Evolutionary conservation across 2,888 invertebrate species (phyloP).

Genomic region (Tortrix viridana): DNA sequence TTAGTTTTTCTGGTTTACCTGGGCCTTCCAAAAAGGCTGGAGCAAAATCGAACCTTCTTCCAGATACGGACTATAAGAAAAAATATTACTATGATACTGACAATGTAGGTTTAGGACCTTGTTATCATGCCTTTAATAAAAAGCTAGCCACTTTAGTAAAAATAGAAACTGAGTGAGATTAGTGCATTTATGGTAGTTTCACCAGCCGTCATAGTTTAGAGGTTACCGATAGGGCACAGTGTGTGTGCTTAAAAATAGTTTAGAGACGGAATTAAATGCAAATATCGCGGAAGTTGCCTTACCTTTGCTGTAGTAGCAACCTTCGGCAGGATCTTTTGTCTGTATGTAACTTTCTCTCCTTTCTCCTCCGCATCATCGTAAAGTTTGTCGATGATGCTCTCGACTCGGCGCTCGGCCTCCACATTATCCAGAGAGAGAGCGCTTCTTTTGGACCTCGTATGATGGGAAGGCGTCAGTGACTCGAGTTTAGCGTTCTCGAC

Average conservation of each 20-base stretch:
- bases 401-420: conserved; percentile 55
- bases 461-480: conserved; percentile 33
- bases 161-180: too few relatives aligned
- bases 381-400: conserved; percentile 66
- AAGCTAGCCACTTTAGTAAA: too few relatives aligned
- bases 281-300: conserved; percentile 3
- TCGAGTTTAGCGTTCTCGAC: conserved; percentile 53
- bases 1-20: background rate
- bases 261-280: too few relatives aligned
- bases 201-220: too few relatives aligned
- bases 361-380: conserved; percentile 63
- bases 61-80: conserved; percentile 39
- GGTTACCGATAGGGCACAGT: too few relatives aligned
- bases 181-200: too few relatives aligned
- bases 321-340: conserved; percentile 45
- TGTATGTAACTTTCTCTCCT: conserved; percentile 56
- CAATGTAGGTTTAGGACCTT: too few relatives aligned
- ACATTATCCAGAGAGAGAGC: conserved; percentile 44
- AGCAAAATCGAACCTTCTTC: conserved; percentile 61
- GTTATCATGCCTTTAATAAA: too few relatives aligned
- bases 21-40: conserved; percentile 42
- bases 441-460: conserved; percentile 48
- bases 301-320: conserved; percentile 38
- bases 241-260: too few relatives aligned
- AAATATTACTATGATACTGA: too few relatives aligned